A percentile compares a stretch with the other conserved stretches of the same genome.
Conservation (phyloP, 64 coral and sea anemone species). For the Hydrozoanthus tunicans region DNA sequence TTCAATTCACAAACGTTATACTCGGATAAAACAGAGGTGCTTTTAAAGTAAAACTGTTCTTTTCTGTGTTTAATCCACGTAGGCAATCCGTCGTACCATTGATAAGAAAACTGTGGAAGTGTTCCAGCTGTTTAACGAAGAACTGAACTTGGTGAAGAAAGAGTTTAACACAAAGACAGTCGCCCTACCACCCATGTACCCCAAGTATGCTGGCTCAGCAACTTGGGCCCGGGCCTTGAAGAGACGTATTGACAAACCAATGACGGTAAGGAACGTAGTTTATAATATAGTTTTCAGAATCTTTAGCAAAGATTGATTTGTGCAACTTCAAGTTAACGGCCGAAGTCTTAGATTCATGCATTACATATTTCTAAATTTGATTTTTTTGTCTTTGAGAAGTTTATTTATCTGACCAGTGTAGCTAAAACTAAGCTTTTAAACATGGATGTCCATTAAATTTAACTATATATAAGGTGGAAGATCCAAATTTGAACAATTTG, state of each 20-base stretch:
- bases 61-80: not conserved
- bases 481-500: not conserved
- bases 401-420: too few relatives aligned
- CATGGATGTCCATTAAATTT: too few relatives aligned
- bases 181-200: conserved; percentile 91
- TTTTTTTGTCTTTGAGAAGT: not conserved
- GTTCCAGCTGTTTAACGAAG: conserved; percentile 97
- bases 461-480: not conserved
- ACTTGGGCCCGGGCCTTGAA: conserved; percentile 93
- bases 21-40: too few relatives aligned
- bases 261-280: conserved; percentile 63
- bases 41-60: not conserved
- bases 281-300: too few relatives aligned
- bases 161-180: conserved; percentile 99
- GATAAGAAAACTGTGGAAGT: conserved; percentile 99
- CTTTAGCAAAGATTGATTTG: too few relatives aligned
- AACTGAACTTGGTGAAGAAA: conserved; percentile 97
- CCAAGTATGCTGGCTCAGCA: conserved; percentile 86
- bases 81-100: conserved; percentile 94
- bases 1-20: too few relatives aligned
- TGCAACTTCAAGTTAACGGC: too few relatives aligned
- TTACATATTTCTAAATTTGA: not conserved
- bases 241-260: conserved; percentile 93
- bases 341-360: too few relatives aligned
- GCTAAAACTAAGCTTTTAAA: too few relatives aligned